A percentile compares a stretch with the other conserved stretches of the same genome.
Evolutionary conservation across 2,888 invertebrate genomes (phyloP).

Genomic region (Drosophila antonietae): DNA sequence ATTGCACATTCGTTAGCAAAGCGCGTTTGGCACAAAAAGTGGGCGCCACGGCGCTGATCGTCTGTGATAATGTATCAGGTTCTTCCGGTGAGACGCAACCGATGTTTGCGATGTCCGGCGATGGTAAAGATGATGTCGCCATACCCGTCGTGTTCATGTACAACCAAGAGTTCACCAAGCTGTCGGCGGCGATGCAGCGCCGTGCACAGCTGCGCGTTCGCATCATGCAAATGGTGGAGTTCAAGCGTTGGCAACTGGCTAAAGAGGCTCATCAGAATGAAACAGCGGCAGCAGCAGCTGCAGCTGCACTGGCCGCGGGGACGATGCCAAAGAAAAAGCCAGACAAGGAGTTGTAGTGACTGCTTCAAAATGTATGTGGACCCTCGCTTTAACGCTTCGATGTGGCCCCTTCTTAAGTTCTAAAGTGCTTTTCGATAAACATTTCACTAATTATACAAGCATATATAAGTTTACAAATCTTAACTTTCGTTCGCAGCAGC

Average conservation of each 20-base stretch:
- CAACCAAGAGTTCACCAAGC: slow-evolving; percentile 89
- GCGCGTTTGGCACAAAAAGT: slow-evolving; percentile 92
- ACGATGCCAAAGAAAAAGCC: slow-evolving; percentile 62
- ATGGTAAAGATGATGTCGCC: slow-evolving; percentile 93
- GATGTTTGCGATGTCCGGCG: slow-evolving; percentile 98
- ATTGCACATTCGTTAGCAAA: slow-evolving; percentile 97
- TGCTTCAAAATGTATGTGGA: slow-evolving; percentile 17
- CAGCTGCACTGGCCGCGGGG: slow-evolving; percentile 12
- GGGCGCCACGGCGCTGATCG: slow-evolving; percentile 93
- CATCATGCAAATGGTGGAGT: slow-evolving; percentile 84
- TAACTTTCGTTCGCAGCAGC: slow-evolving; percentile 18
- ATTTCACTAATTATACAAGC: slow-evolving; percentile 46
- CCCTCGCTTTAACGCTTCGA: slow-evolving; percentile 11
- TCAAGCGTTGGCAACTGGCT: slow-evolving; percentile 82
- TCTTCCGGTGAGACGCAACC: slow-evolving; percentile 91
- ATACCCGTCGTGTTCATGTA: slow-evolving; percentile 97
- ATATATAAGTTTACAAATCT: slow-evolving; percentile 26
- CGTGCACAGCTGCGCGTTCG: slow-evolving; percentile 86
- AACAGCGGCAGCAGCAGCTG: slow-evolving; percentile 41
- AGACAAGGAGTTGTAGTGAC: slow-evolving; percentile 77
- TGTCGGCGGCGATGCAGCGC: slow-evolving; percentile 87
- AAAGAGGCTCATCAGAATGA: slow-evolving; percentile 69
- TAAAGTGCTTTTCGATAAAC: slow-evolving; percentile 46
- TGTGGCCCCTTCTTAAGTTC: slow-evolving; percentile 25
- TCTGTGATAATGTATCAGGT: slow-evolving; percentile 92